A percentile compares a stretch with the other conserved stretches of the same genome.
phyloP scores from a whole-genome alignment of 2,888 invertebrate species.

The Gymnosoma rotundatum region DNA sequence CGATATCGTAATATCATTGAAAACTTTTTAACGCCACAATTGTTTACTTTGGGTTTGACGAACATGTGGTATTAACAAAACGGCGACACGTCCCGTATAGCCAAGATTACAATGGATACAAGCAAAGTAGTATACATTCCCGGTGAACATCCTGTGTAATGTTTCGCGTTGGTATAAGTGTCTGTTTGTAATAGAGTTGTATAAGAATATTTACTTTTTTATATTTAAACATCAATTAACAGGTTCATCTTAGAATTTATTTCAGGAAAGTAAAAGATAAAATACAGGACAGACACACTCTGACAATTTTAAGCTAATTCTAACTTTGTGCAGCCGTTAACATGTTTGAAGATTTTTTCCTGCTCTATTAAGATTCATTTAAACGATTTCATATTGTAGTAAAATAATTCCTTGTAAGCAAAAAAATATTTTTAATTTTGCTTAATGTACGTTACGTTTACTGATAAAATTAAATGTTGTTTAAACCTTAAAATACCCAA shows the following conservation, averaged over 20 bases:
- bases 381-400: conserved; percentile 13
- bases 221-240: conserved; percentile 41
- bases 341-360: conserved; percentile 11
- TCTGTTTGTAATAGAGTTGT: neutral
- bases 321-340: neutral
- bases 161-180: neutral
- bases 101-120: too few species aligned
- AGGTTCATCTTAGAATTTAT: conserved; percentile 29
- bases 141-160: too few species aligned
- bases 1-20: too few species aligned
- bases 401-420: neutral
- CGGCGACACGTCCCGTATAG: too few species aligned
- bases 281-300: neutral
- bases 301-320: conserved; percentile 5
- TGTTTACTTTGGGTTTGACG: too few species aligned
- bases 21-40: too few species aligned
- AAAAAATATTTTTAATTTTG: neutral
- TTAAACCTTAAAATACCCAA: too few species aligned
- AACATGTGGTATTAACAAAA: too few species aligned
- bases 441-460: conserved; percentile 1
- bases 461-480: neutral
- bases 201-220: neutral
- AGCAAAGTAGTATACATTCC: too few species aligned
- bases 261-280: conserved; percentile 21
- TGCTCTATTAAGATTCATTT: conserved; percentile 14